Base-by-base conservation (phyloP, 1,140 invertebrate species). In the Eubasilissa regina region DNA sequence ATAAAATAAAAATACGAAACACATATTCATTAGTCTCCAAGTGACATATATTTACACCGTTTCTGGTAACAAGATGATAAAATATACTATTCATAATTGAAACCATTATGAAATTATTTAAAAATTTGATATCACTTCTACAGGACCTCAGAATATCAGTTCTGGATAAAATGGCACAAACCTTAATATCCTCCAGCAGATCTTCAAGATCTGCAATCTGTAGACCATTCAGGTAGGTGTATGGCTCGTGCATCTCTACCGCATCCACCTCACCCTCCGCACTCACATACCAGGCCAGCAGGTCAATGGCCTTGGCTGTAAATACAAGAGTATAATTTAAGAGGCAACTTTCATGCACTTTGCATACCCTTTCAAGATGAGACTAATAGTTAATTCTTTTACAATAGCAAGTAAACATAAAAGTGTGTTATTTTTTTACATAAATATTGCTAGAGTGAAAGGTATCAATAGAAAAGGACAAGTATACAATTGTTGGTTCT, bases 211-310 rank as follows among this genome's bases (percentile, higher is more conserved):
- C 98, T 81, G 94, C 93, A 9, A 96, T 93, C 6, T 95, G 94
- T 35, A 99, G 88, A 1, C 98, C 98, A 86, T 98, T 96, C 0
- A 99, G 90, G 86, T 98, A 98, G 0, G 96, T 97, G 84, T 99
- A 99, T 0, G 98, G 98, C 87, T 99, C 98, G 85, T 98, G 97
- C 96, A 99, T 98, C 90, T 99, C 98, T 25, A 99, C 94, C 3
- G 96, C 95, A 86, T 97, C 95, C 45, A 96, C 94, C 84, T 97
- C 94, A 84, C 97, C 95, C 85, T 98, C 96, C 0, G 95, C 95
- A 86, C 95, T 97, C 35, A 99, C 97, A 85, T 99, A 99, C 88
- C 98, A 97, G 0, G 97, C 97, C 55, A 99, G 88, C 68, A 99
- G 90, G 92, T 99, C 99, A 84, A 99, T 99, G 0, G 99, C 97